A percentile compares a stretch with the other conserved stretches of the same genome.
Evolutionary conservation across 2,113 vertebrate genomes (phyloP).

Genomic region (Bathybates hornii): DNA sequence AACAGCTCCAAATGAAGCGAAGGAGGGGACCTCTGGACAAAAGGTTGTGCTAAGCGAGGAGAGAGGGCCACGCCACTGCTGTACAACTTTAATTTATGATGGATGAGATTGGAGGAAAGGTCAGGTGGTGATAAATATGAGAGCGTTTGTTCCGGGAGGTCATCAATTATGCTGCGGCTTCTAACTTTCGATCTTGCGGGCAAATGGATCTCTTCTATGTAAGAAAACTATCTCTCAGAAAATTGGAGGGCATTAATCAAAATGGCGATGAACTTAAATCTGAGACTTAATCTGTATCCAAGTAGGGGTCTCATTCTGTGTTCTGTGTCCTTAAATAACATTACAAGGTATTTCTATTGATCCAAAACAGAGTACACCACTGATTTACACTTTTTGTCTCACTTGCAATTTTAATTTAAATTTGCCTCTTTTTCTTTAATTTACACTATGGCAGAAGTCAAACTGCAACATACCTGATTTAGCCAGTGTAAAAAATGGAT

Average conservation of each 20-base stretch:
- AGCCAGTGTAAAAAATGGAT: neutral
- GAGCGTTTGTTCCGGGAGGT: constrained; percentile 79
- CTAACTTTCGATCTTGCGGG: constrained; percentile 77
- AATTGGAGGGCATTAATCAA: constrained; percentile 75
- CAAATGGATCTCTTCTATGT: constrained; percentile 75
- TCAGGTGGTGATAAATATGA: constrained; percentile 83
- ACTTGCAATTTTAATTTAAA: constrained; percentile 2
- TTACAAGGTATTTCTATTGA: constrained; percentile 11
- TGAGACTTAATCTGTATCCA: constrained; percentile 45
- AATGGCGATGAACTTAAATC: constrained; percentile 47
- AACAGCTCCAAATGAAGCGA: constrained; percentile 73
- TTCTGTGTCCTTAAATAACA: constrained; percentile 3
- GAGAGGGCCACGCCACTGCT: constrained; percentile 69
- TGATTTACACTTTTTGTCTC: constrained; percentile 30
- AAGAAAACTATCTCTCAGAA: constrained; percentile 76
- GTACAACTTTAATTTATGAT: constrained; percentile 95
- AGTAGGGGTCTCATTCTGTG: neutral
- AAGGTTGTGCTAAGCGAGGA: constrained; percentile 81
- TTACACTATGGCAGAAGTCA: neutral
- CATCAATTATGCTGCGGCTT: constrained; percentile 76
- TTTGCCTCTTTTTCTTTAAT: neutral
- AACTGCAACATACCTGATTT: neutral
- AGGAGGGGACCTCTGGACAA: constrained; percentile 78
- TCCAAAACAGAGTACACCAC: constrained; percentile 1
- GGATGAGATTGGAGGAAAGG: constrained; percentile 89